Evolutionary conservation across 2,888 invertebrate species (phyloP).

Genomic region (Tinea pellionella): DNA sequence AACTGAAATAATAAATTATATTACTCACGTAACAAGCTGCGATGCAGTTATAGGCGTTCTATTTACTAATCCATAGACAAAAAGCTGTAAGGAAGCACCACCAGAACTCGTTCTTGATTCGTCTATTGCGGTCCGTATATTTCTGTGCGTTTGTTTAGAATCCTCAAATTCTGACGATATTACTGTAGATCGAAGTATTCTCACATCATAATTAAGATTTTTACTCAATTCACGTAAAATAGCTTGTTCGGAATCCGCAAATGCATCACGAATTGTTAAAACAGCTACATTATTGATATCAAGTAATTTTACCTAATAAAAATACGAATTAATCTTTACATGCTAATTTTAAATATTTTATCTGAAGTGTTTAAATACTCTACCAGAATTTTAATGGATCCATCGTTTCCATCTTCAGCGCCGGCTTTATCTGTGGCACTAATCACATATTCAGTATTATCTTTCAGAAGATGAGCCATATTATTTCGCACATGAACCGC

Average conservation of each 20-base stretch:
- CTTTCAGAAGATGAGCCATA: conserved; percentile 36
- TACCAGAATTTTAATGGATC: conserved; percentile 46
- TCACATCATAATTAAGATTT: conserved; percentile 48
- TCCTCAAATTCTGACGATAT: conserved; percentile 30
- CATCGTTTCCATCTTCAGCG: conserved; percentile 31
- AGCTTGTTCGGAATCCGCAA: conserved; percentile 43
- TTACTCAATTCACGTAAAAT: conserved; percentile 36
- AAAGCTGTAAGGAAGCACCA: conserved; percentile 40
- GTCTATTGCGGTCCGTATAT: conserved; percentile 21
- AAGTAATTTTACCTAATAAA: conserved; percentile 52
- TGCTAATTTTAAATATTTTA: neutral
- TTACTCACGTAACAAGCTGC: conserved; percentile 34
- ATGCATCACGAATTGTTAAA: conserved; percentile 43
- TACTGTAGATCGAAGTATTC: conserved; percentile 44
- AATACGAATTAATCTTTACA: conserved; percentile 21
- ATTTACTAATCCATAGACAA: conserved; percentile 44
- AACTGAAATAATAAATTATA: too few relatives aligned
- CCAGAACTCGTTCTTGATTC: conserved; percentile 14
- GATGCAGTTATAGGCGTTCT: conserved; percentile 40
- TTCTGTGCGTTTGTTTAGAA: neutral
- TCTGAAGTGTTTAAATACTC: conserved; percentile 15
- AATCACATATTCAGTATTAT: conserved; percentile 36
- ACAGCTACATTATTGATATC: conserved; percentile 48
- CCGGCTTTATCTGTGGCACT: conserved; percentile 55
- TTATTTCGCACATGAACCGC: conserved; percentile 59